phyloP scores from a whole-genome alignment of 2,797 vertebrate species.

The Myotis myotis region DNA sequence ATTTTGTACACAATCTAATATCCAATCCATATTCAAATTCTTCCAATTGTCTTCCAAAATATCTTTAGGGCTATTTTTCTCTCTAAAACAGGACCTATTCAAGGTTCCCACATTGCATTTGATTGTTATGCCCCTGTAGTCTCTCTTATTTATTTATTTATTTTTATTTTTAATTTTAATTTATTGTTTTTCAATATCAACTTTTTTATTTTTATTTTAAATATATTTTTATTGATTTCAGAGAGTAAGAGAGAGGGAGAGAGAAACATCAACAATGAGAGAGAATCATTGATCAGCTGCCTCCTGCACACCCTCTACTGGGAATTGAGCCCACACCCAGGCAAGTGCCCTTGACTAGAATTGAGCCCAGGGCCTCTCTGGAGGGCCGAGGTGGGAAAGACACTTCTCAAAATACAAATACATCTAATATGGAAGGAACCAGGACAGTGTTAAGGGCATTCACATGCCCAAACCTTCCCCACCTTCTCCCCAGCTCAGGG shows the following conservation, averaged over 20 bases:
- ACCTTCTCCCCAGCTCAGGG: slow-evolving; percentile 11
- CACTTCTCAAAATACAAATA: slow-evolving; percentile 75
- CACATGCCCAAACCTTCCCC: slow-evolving; percentile 21
- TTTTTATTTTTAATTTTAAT: no score
- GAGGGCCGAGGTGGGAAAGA: slow-evolving; percentile 65
- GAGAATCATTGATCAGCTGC: no score
- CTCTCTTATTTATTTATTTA: neutral
- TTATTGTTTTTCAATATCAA: no score
- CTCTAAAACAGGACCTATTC: neutral
- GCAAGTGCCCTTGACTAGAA: no score
- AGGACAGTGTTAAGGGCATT: neutral
- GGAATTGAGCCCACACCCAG: no score
- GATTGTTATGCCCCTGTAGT: neutral
- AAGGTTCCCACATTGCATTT: neutral
- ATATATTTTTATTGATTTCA: no score
- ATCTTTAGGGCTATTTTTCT: neutral
- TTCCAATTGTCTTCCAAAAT: neutral
- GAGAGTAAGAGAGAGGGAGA: no score
- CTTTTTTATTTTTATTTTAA: no score
- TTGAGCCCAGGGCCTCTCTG: neutral
- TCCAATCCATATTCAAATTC: neutral
- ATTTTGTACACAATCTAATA: neutral
- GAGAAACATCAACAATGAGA: no score
- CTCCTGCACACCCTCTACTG: no score
- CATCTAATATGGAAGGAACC: slow-evolving; percentile 60